These are phyloP conservation scores for Danio aesculapii DNA, from an alignment of 2,797 vertebrate genomes.

Conservation along the genomic window DNA sequence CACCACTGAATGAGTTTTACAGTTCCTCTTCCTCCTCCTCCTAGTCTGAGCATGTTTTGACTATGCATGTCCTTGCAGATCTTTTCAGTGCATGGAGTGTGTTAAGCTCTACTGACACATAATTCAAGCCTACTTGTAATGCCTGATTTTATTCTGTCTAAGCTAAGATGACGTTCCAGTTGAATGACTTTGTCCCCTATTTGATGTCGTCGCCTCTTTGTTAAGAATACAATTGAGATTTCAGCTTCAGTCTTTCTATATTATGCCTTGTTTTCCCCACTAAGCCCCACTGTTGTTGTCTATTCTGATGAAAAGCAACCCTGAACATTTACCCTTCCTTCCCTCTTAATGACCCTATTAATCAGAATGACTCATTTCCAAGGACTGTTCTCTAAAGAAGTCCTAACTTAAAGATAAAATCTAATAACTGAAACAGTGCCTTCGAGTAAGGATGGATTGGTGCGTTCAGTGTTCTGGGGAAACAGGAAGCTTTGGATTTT, in stretches of 20 bases:
- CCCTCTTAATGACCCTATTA: constrained; percentile 52
- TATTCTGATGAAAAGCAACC: constrained; percentile 32
- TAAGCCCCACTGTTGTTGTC: constrained; percentile 58
- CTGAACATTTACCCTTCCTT: constrained; percentile 26
- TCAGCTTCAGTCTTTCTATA: constrained; percentile 59
- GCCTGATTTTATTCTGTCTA: constrained; percentile 8
- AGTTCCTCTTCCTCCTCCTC: constrained; percentile 58
- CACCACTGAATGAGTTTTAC: constrained; percentile 5
- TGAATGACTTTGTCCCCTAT: constrained; percentile 4
- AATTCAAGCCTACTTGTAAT: neutral
- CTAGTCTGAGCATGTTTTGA: constrained; percentile 49
- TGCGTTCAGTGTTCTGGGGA: neutral
- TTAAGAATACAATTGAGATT: constrained; percentile 63
- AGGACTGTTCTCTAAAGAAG: constrained; percentile 43
- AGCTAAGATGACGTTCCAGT: neutral
- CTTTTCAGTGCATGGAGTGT: constrained; percentile 29
- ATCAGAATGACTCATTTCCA: constrained; percentile 39
- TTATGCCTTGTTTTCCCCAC: constrained; percentile 49
- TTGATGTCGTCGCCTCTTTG: constrained; percentile 61
- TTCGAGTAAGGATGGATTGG: constrained; percentile 33
- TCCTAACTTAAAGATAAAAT: constrained; percentile 21
- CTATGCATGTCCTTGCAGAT: constrained; percentile 2
- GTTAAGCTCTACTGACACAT: constrained; percentile 9
- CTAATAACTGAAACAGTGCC: constrained; percentile 13
- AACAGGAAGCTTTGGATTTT: constrained; percentile 3